Evolutionary conservation across 2,113 vertebrate species (phyloP).

Genomic region (Thunnus thynnus): DNA sequence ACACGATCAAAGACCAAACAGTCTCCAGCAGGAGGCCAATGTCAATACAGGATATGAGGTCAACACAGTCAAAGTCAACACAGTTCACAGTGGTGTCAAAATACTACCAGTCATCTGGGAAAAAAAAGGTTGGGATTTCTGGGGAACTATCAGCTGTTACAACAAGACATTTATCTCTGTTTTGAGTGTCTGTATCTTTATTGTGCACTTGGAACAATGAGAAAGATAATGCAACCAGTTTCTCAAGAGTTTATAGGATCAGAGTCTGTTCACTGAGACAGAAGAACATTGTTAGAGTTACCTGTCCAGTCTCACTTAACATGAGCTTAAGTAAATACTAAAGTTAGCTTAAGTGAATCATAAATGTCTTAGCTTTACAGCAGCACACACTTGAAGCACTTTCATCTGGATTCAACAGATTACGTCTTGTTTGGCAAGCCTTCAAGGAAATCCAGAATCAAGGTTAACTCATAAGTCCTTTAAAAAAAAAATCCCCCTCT

Average conservation of each 20-base stretch:
- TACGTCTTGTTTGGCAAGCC: neutral
- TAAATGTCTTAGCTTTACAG: neutral
- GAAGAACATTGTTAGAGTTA: neutral
- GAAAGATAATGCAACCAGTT: neutral
- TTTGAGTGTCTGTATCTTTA: neutral
- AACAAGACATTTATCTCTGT: neutral
- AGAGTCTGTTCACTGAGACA: neutral
- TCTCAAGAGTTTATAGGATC: no score
- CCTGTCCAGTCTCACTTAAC: neutral
- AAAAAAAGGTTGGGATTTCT: neutral
- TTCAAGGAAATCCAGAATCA: neutral
- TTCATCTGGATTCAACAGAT: neutral
- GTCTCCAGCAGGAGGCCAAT: neutral
- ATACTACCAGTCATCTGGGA: neutral
- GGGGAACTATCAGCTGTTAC: neutral
- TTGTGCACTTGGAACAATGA: neutral
- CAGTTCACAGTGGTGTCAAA: neutral
- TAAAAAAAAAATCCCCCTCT: no score
- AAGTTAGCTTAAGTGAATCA: no score
- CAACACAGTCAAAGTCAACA: neutral
- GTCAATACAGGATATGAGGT: no score
- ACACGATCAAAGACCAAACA: neutral
- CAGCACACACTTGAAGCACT: accelerated
- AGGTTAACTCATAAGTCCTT: neutral
- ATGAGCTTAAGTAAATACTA: no score